Base-by-base conservation (phyloP, 2,888 invertebrate species). In the Megalurothrips usitatus region DNA sequence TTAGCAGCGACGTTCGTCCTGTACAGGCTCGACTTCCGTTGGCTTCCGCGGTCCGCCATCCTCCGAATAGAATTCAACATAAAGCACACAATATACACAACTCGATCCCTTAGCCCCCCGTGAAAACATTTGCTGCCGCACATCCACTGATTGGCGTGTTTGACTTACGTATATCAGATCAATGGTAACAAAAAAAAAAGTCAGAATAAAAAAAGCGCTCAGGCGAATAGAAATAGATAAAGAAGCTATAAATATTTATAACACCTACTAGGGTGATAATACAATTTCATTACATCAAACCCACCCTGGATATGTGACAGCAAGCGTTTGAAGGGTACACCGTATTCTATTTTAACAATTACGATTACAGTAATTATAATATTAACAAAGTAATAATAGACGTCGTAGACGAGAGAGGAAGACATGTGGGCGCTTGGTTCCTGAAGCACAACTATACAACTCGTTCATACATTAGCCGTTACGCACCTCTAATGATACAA, bases 361-460 rank as follows among this genome's bases (percentile, higher is more conserved):
- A 9, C 23, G 9, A 75, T 75, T 75, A 75, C 26, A 23, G 23
- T 75, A 75, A 75, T 75, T 58, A 58, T 14, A n/a, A 19, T 8
- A 58, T 58, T 19, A 58, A 19, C 11, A 75, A 9, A 26, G 26
- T 75, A 75, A 75, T 75, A 75, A 75, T 75, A 75, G 68, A 75
- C 68, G 68, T 75, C 68, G 68, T 75, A 75, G 68, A 75, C 68
- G 26, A 75, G 68, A 75, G 68, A 75, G 68, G 68, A 75, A 75
- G 68, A 75, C 68, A 75, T 75, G 23, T 75, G 26, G 68, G 68
- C 68, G 68, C 68, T 75, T 75, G 68, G 68, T 75, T 75, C 68
- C 23, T 26, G 68, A 75, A 75, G 68, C 68, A 26, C 68, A 75
- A 75, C 68, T 75, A 75, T 75, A 75, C 68, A 75, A 75, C 68